A percentile compares a stretch with the other conserved stretches of the same genome.
phyloP scores from a whole-genome alignment of 1,140 invertebrate genomes.

The Zaprionus camerounensis region DNA sequence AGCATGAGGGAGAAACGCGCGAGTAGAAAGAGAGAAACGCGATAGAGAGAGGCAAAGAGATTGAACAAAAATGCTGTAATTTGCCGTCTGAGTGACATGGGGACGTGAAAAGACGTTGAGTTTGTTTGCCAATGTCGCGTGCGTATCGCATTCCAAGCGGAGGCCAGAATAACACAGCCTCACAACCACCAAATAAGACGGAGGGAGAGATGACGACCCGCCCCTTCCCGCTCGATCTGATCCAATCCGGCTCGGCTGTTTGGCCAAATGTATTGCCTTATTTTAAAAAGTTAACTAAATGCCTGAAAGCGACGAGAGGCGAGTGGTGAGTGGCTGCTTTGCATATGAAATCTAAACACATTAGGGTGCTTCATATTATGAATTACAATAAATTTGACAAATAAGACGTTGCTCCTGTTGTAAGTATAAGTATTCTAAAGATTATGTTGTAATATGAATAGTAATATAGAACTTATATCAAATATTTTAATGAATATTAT shows the following conservation, averaged over 20 bases:
- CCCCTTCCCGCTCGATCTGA: not conserved
- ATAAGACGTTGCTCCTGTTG: too few species aligned
- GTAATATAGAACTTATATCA: too few species aligned
- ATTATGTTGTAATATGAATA: too few species aligned
- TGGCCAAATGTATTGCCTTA: constrained; percentile 29
- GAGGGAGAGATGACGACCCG: too few species aligned
- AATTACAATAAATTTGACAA: not conserved
- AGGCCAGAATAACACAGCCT: not conserved
- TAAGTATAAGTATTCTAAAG: too few species aligned
- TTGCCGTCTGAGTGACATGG: constrained; percentile 40
- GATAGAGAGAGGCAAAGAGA: constrained; percentile 7
- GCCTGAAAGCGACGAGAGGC: not conserved
- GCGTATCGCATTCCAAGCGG: constrained; percentile 32
- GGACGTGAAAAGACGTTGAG: constrained; percentile 37
- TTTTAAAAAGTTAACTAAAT: constrained; percentile 25
- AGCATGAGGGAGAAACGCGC: not conserved
- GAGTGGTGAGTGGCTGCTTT: constrained; percentile 21
- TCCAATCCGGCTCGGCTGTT: not conserved
- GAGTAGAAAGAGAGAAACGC: not conserved
- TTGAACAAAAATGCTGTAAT: constrained; percentile 35
- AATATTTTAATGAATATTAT: too few species aligned
- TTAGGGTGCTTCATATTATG: not conserved
- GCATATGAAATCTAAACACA: constrained; percentile 8
- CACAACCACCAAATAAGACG: not conserved
- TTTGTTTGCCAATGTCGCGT: constrained; percentile 50